phyloP scores from a whole-genome alignment of 1,140 invertebrate species.

The Anthonomus grandis region DNA sequence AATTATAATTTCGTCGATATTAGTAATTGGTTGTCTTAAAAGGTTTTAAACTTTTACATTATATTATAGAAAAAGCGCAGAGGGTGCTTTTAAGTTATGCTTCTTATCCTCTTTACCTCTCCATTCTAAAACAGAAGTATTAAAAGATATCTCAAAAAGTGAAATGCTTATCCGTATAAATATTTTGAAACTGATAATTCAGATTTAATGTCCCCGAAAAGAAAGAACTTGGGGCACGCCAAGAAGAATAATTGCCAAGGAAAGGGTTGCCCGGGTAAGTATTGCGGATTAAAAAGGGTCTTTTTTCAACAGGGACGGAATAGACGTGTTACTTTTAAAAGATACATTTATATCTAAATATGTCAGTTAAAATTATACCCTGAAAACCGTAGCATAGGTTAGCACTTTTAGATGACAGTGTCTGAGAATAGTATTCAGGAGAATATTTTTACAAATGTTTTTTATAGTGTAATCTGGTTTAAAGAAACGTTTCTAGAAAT shows the following conservation, averaged over 20 bases:
- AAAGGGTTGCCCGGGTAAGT: conserved; percentile 24
- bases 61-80: too few species aligned
- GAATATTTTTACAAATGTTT: too few species aligned
- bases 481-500: too few species aligned
- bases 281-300: conserved; percentile 19
- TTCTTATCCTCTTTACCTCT: too few species aligned
- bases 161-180: conserved; percentile 31
- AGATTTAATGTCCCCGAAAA: conserved; percentile 30
- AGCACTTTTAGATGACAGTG: too few species aligned
- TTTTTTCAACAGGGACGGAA: conserved; percentile 14
- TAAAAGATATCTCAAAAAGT: too few species aligned
- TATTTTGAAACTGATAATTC: conserved; percentile 31
- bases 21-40: conserved; percentile 10
- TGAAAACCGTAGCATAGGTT: too few species aligned
- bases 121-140: too few species aligned
- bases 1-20: conserved; percentile 31
- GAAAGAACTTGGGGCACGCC: conserved; percentile 24
- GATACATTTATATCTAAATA: neutral
- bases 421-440: too few species aligned
- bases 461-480: too few species aligned
- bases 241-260: conserved; percentile 30
- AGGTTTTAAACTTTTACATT: too few species aligned
- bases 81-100: too few species aligned
- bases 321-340: conserved; percentile 1
- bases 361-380: neutral